Percentiles rank a stretch among this genome's conserved stretches.
Evolutionary conservation across 2,888 invertebrate genomes (phyloP).

Genomic region (Cosmia trapezina): DNA sequence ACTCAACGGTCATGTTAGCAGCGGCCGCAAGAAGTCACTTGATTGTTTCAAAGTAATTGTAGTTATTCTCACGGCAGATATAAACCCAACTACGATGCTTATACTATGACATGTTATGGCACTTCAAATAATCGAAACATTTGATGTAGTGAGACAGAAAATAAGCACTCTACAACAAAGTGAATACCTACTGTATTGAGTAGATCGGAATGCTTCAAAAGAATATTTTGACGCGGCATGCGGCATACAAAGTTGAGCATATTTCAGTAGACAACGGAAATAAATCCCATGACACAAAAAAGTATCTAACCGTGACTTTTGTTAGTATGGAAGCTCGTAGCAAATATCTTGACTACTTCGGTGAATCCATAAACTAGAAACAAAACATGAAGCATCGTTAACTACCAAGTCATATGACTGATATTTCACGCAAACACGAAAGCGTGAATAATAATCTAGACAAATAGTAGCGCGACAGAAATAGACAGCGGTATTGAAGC

Average conservation of each 20-base stretch:
- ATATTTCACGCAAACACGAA: constrained; percentile 66
- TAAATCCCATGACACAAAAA: constrained; percentile 7
- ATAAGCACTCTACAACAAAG: constrained; percentile 29
- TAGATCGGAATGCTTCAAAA: constrained; percentile 26
- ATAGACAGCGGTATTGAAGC: constrained; percentile 86
- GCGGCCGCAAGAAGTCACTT: constrained; percentile 55
- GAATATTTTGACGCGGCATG: not conserved
- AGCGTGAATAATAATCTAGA: constrained; percentile 75
- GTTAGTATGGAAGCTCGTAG: not conserved
- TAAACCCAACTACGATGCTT: constrained; percentile 70
- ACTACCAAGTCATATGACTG: constrained; percentile 63
- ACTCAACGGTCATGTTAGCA: constrained; percentile 54
- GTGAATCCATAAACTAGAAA: constrained; percentile 33
- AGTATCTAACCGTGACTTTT: constrained; percentile 7
- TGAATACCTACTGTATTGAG: constrained; percentile 14
- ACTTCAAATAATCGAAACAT: constrained; percentile 54
- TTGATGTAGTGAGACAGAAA: constrained; percentile 30
- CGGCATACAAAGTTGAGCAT: not conserved
- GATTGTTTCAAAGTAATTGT: constrained; percentile 60
- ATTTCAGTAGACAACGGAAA: constrained; percentile 8
- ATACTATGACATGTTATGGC: constrained; percentile 69
- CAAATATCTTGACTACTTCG: constrained; percentile 36
- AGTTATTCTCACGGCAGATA: constrained; percentile 65
- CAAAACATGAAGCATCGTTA: constrained; percentile 35
- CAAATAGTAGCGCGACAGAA: constrained; percentile 81